These are phyloP conservation scores for Tipula vernalis DNA, from an alignment of 2,888 invertebrate species.

Conservation along the genomic window DNA sequence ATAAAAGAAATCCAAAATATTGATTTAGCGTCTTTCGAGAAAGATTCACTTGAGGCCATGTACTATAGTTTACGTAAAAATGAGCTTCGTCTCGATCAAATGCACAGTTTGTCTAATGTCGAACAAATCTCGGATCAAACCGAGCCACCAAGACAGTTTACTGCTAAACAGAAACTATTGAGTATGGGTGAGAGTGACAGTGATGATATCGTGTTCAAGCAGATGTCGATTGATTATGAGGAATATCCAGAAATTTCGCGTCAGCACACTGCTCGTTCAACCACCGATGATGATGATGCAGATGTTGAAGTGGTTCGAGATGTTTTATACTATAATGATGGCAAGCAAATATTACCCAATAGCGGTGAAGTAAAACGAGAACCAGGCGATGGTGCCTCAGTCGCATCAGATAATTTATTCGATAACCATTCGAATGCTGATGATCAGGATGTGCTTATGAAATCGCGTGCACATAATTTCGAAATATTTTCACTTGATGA, in stretches of 20 bases:
- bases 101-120: slow-evolving; percentile 18
- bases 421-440: background rate
- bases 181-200: background rate
- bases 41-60: slow-evolving; percentile 22
- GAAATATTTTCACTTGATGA: slow-evolving; percentile 9
- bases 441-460: background rate
- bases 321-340: background rate
- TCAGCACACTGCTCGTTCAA: background rate
- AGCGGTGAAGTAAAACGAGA: background rate
- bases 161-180: background rate
- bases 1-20: slow-evolving; percentile 19
- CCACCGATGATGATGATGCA: slow-evolving; percentile 5
- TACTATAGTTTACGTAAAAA: slow-evolving; percentile 24
- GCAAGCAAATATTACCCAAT: background rate
- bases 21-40: slow-evolving; percentile 18
- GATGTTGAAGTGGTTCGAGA: background rate
- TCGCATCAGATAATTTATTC: background rate
- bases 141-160: background rate
- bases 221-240: background rate
- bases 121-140: background rate
- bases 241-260: background rate
- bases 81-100: slow-evolving; percentile 24
- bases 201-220: slow-evolving; percentile 7
- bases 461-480: background rate
- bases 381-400: background rate